Base-by-base conservation (phyloP, 2,797 vertebrate genomes). In the Poecilia picta region DNA sequence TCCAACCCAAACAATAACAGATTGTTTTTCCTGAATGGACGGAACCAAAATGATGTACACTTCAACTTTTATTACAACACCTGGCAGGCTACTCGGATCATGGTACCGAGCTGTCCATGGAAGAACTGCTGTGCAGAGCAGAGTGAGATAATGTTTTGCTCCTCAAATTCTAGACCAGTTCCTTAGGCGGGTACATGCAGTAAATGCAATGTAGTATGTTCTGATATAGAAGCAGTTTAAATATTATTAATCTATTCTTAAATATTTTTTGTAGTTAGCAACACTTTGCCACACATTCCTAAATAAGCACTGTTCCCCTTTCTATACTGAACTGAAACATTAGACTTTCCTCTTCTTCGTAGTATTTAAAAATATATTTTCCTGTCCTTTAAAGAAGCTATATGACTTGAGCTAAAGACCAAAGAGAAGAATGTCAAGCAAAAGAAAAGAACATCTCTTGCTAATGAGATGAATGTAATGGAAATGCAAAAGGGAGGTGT, bases 401-500 rank as follows among this genome's bases (percentile, higher is more conserved):
- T 53, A 41, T 45, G 47, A 39, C 31, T 73, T 49, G 18, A 73
- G 23, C 33, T 77, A 62, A 71, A 15, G n/a, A 39, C 10, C 71
- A 15, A 7, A 28, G 3, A 13, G 18, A 41, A 36, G 77, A 80
- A 82, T 78, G 74, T 88, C 80, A 33, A 16, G 7, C 23, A 59
- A 41, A 66, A 47, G 47, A 36, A 39, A 49, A 33, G 8, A 16
- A 36, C 23, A 31, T 16, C 2, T 64, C 45, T 66, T 64, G 45
- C 70, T 79, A 81, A 83, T 74, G 73, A 78, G 79, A 83, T 74
- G 70, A 75, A 59, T 46, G 31, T 16, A 71, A 43, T 43, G 70
- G 75, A 5, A 18, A 73, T 31, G 68, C n/a, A 71, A 49, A 73
- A 76, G n/a, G 28, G 6, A 74, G 20, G 11, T 45, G 5, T 62